phyloP scores from a whole-genome alignment of 2,113 vertebrate species.

The Sebastes schlegelii region DNA sequence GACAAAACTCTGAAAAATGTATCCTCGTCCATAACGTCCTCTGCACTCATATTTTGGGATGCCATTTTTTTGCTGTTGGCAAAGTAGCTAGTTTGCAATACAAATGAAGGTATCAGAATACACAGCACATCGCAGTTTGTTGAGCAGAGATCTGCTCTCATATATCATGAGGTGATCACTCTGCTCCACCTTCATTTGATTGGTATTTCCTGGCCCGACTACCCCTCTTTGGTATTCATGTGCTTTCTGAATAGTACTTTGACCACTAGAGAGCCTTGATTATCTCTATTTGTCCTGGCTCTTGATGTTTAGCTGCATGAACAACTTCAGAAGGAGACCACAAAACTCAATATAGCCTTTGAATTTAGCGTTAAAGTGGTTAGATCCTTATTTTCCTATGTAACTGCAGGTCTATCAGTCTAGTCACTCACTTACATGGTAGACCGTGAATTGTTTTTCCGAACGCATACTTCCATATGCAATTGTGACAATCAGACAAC shows the following conservation, averaged over 20 bases:
- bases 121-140: too few species aligned
- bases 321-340: background rate
- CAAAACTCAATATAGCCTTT: background rate
- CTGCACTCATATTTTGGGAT: too few species aligned
- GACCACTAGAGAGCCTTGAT: background rate
- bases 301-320: background rate
- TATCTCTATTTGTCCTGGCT: background rate
- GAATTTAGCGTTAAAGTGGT: background rate
- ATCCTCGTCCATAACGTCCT: too few species aligned
- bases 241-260: constrained; percentile 4
- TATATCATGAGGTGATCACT: constrained; percentile 6
- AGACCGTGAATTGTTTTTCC: background rate
- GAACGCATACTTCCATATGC: background rate
- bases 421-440: background rate
- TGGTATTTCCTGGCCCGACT: constrained; percentile 15
- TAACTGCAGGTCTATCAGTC: background rate
- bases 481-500: background rate
- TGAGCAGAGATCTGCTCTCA: background rate
- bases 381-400: background rate
- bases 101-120: too few species aligned
- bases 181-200: background rate
- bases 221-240: constrained; percentile 1
- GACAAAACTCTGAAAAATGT: too few species aligned
- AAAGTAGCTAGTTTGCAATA: too few species aligned
- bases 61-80: too few species aligned